Base-by-base conservation (phyloP, 2,797 vertebrate genomes). In the Onychomys torridus region DNA sequence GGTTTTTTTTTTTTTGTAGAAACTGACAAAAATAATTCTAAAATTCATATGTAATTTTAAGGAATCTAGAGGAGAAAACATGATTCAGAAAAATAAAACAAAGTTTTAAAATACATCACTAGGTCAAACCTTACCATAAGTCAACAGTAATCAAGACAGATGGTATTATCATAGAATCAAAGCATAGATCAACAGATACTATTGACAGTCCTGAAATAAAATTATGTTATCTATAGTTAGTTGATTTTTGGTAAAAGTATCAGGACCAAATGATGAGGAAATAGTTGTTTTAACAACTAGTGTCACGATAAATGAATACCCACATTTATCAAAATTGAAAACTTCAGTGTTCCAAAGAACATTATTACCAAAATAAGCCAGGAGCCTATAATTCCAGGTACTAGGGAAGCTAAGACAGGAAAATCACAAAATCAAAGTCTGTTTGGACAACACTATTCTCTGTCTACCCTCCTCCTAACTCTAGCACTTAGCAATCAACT, bases 181-280 rank as follows among this genome's bases (percentile, higher is more conserved):
- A 19, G 55, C 10, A 69, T 10, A 85, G 37, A 79, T 81, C n/a
- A 89, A 37, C 9, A 46, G 43, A 57, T 49, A 82, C 55, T 76
- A 96, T 8, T 49, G 40, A 82, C 75, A 94, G 29, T 27, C 55
- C 57, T 95, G 27, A 95, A 77, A 93, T 19, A 89, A 71, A 96
- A n/a, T 73, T 40, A 73, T 37, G 17, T 71, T 71, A 71, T 75
- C 59, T 55, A 90, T 37, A 32, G 12, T 46, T 17, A 71, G 90
- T 25, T 77, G 59, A 55, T 63, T 71, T 96, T 90, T 32, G 65
- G 75, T 77, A 88, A 71, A 23, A 12, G 37, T 69, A 65, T 14
- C 59, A 93, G 90, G 9, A 57, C 16, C 76, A 82, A 55, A 76
- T 16, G 49, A 14, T 34, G 21, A 79, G 40, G 34, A 94, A 94